Evolutionary conservation across 2,113 vertebrate genomes (phyloP).

Genomic region (Catharus bicknelli): DNA sequence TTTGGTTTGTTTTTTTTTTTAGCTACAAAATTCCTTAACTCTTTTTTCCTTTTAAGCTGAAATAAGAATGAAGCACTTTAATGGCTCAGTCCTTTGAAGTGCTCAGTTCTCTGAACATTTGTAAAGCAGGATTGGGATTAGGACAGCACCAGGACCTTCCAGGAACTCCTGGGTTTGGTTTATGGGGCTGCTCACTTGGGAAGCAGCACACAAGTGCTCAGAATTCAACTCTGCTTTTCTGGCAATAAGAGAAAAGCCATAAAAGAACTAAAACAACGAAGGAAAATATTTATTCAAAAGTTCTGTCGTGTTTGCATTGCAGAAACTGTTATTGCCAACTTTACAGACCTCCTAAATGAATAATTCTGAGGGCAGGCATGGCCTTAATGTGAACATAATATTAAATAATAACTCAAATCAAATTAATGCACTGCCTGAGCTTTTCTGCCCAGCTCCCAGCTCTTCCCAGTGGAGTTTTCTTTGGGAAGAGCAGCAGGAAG

Average conservation of each 20-base stretch:
- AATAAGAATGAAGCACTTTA: neutral
- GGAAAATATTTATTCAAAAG: neutral
- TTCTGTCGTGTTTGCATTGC: neutral
- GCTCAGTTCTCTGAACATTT: neutral
- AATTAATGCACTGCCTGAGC: neutral
- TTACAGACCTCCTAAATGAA: neutral
- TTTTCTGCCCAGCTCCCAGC: neutral
- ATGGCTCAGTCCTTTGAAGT: neutral
- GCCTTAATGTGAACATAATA: neutral
- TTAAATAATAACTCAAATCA: neutral
- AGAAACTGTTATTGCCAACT: neutral
- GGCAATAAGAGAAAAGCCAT: neutral
- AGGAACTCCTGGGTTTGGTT: neutral
- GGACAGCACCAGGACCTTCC: neutral
- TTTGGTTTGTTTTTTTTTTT: accelerated
- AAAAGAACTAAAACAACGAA: neutral
- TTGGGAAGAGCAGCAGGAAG: neutral
- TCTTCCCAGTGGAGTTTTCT: neutral
- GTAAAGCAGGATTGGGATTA: neutral
- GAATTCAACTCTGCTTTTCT: neutral
- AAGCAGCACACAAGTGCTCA: neutral
- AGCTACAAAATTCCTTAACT: neutral
- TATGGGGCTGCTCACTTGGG: neutral
- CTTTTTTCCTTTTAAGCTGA: neutral
- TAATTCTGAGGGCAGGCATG: neutral